Evolutionary conservation across 2,113 vertebrate genomes (phyloP), one percentile per base, ranked within the genome.

Genomic region (Aegithalos caudatus): DNA sequence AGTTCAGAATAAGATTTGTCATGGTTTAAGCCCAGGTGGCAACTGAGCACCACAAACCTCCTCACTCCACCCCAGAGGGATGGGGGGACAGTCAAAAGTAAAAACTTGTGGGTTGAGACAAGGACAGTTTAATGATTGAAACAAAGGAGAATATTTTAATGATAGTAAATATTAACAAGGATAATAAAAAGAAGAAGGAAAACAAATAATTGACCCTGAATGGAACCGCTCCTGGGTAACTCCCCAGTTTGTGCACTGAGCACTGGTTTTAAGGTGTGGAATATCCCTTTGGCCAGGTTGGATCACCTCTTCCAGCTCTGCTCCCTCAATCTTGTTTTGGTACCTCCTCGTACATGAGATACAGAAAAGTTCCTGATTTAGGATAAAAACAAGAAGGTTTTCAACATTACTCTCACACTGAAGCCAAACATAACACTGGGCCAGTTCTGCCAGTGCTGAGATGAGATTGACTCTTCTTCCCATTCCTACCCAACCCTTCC

Each of bases 341-440:
- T 6, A 2, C 9, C 58, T 73, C 60, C 51, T 60, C 53, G 23
- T 25, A 20, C 11, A 10, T 0, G 5, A 44, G 50, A 22, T 31
- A 56, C 10, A 24, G 27, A 19, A 15, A 28, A 16, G 4, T 24
- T 19, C 18, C 11, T 38, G 44, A 19, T 45, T 58, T 45, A 17
- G 27, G 44, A 38, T 4, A n/a, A 66, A n/a, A 19, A 16, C 31
- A n/a, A 27, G 64, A 9, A 15, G 4, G 15, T 14, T 8, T 1
- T 2, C 37, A 33, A 1, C 27, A 24, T 6, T 19, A 6, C 4
- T 23, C 12, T 38, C 51, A 5, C 4, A 2, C 19, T 7, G 37
- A 33, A 1, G 28, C 42, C 60, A 8, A 50, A 3, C 28, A 16
- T 28, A 35, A 35, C 29, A 0, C 29, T 11, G 21, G 7, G 20